Percentiles rank a stretch among this genome's conserved stretches.
Conservation (phyloP, 2,113 vertebrate species). For the Pedetes capensis region DNA sequence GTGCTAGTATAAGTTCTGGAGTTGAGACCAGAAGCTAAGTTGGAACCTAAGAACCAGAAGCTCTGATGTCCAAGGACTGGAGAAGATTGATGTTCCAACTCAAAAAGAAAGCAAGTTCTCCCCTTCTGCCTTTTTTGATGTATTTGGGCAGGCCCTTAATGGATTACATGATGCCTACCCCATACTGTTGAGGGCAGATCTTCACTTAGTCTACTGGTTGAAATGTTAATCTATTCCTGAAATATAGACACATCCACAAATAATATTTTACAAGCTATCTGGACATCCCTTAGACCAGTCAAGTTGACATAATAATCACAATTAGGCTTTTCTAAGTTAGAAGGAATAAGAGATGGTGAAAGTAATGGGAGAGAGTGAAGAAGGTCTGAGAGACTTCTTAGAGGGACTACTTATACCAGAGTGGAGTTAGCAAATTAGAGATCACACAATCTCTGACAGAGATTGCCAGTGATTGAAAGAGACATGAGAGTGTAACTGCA, state of each 20-base stretch:
- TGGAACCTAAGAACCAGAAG: neutral
- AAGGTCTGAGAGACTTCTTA: neutral
- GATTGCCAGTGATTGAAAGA: neutral
- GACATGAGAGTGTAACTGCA: neutral
- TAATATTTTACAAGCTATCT: neutral
- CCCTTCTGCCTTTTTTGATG: neutral
- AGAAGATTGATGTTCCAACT: neutral
- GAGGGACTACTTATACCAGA: neutral
- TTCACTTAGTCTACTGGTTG: neutral
- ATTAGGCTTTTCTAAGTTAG: neutral
- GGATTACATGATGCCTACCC: neutral
- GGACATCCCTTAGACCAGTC: neutral
- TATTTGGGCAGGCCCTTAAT: neutral
- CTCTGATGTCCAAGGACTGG: neutral
- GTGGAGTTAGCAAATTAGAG: neutral
- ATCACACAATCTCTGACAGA: neutral
- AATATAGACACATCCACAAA: neutral
- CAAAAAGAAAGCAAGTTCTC: neutral
- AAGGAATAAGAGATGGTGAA: neutral
- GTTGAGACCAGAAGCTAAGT: no score
- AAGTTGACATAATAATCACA: neutral
- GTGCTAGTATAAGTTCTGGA: neutral
- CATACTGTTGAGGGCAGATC: neutral
- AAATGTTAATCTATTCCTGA: neutral
- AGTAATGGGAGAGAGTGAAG: neutral